Evolutionary conservation across 2,888 invertebrate species (phyloP), one percentile per base, ranked within the genome.

Genomic region (Cephus pygmeus): DNA sequence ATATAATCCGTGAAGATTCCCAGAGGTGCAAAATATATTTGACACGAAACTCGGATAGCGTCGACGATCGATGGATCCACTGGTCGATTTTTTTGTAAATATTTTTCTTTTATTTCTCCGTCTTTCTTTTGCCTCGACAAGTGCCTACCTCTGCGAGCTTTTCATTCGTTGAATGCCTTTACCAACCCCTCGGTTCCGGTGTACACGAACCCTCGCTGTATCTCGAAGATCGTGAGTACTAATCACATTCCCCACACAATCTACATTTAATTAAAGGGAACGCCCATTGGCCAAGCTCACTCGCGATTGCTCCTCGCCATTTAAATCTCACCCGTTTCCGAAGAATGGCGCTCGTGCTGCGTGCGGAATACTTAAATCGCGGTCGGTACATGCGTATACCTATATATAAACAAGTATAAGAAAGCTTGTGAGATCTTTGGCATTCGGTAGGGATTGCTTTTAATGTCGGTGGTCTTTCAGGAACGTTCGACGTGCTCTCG

Each of bases 251-350:
- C 84, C 89, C 89, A 86, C 88, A 89, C 89, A 88, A 91, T 91
- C 90, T 90, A 90, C 91, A 90, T 91, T 91, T 90, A 90, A 91
- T 91, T 90, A 90, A 91, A 90, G 88, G 89, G 89, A 90, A 88
- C 90, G 88, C 89, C 88, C 88, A 89, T 89, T 89, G 90, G 87
- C 88, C 87, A 84, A 85, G 88, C 85, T 85, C 87, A 56, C 87
- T 87, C 88, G 90, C 89, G 90, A 90, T 90, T 90, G 90, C 56
- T 23, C 87, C 90, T 88, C 87, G 88, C 89, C 87, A 90, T 90
- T 90, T 89, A 90, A 90, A 90, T 90, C 89, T 86, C 85, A 84
- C 81, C 79, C 73, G 77, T 75, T 40, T 56, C 40, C 74, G 15
- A 69, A 79, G 80, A 81, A 79, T 79, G 81, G 79, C 79, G 81